Percentiles rank a stretch among this genome's conserved stretches.
Evolutionary conservation across 2,113 vertebrate genomes (phyloP).

Genomic region (Ageneiosus marmoratus): DNA sequence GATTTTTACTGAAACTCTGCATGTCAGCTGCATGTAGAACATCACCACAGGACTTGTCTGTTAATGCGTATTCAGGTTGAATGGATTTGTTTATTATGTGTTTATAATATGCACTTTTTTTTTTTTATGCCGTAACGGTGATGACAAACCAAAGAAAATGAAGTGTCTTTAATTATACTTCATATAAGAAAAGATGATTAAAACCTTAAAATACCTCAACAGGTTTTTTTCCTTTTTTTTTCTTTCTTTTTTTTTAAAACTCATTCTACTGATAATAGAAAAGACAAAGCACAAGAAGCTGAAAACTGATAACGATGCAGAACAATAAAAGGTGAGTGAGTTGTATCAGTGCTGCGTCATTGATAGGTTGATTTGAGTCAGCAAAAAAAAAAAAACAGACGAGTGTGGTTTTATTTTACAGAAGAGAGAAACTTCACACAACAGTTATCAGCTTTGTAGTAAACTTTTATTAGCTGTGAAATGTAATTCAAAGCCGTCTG

Average conservation of each 20-base stretch:
- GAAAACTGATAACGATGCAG: neutral
- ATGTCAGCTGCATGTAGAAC: neutral
- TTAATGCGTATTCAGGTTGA: neutral
- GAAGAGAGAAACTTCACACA: neutral
- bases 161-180: slow-evolving; percentile 25
- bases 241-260: neutral
- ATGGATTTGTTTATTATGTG: neutral
- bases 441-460: neutral
- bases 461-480: neutral
- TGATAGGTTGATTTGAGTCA: slow-evolving; percentile 8
- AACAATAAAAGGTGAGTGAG: neutral
- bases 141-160: slow-evolving; percentile 38
- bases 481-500: neutral
- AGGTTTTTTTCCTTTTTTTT: slow-evolving; percentile 22
- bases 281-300: neutral
- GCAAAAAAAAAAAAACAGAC: slow-evolving; percentile 4
- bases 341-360: neutral
- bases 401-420: neutral
- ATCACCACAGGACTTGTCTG: neutral
- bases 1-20: neutral
- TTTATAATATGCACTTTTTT: neutral
- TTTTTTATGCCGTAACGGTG: too few species aligned
- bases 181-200: slow-evolving; percentile 43
- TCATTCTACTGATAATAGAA: neutral
- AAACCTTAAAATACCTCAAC: slow-evolving; percentile 57